Percentiles rank a stretch among this genome's conserved stretches.
phyloP scores from a whole-genome alignment of 2,797 vertebrate species.

The Acipenser transmontanus region DNA sequence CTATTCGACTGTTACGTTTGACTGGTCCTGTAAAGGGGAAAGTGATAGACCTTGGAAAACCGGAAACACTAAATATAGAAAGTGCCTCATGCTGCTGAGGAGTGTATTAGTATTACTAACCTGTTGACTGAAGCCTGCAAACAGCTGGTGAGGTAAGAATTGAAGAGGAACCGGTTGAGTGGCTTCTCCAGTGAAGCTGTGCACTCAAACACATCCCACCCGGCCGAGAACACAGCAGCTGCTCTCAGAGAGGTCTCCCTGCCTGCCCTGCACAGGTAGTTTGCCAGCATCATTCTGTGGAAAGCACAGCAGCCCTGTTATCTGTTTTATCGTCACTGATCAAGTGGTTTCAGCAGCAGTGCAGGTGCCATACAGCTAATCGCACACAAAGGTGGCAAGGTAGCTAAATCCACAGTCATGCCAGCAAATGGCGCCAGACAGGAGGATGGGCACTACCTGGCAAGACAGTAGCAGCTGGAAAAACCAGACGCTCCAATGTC shows the following conservation, averaged over 20 bases:
- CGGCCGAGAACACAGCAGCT: conserved; percentile 62
- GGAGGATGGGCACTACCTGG: too few species aligned
- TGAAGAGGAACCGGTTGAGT: conserved; percentile 73
- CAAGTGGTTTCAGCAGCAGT: too few species aligned
- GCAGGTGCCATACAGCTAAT: too few species aligned
- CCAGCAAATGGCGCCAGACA: too few species aligned
- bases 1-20: conserved; percentile 1
- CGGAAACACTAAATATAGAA: too few species aligned
- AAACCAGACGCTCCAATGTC: too few species aligned
- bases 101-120: conserved; percentile 26
- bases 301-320: conserved; percentile 18
- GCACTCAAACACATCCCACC: conserved; percentile 65
- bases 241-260: conserved; percentile 53
- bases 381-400: too few species aligned
- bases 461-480: too few species aligned
- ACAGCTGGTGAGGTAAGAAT: conserved; percentile 47
- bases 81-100: too few species aligned
- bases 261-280: conserved; percentile 60
- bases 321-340: too few species aligned
- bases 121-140: conserved; percentile 49
- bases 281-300: conserved; percentile 66
- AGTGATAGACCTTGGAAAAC: too few species aligned
- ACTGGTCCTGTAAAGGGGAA: neutral
- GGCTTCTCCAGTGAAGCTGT: conserved; percentile 62
- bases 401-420: too few species aligned